Percentiles rank a stretch among this genome's conserved stretches.
Evolutionary conservation across 2,888 invertebrate genomes (phyloP).

Genomic region (Beris chalybata): DNA sequence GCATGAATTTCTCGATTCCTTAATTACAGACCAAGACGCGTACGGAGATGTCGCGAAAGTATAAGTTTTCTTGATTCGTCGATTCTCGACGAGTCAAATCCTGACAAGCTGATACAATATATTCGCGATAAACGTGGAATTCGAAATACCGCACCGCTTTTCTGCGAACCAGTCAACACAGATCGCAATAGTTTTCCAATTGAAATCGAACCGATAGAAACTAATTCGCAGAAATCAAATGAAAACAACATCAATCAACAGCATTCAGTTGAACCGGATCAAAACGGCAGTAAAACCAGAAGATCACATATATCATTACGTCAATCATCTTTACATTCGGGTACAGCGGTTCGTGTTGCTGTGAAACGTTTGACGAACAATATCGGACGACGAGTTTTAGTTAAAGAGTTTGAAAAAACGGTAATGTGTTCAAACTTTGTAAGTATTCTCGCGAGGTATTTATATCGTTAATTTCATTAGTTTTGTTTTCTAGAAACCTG

Average conservation of each 20-base stretch:
- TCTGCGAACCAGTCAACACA: neutral
- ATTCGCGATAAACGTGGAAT: constrained; percentile 9
- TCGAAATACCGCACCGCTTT: constrained; percentile 7
- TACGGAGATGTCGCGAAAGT: constrained; percentile 1
- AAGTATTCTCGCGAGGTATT: constrained; percentile 2
- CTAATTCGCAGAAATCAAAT: too few relatives aligned
- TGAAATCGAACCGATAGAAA: neutral
- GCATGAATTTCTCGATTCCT: neutral
- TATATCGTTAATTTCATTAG: neutral
- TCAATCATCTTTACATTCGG: too few relatives aligned
- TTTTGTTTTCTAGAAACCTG: constrained; percentile 6
- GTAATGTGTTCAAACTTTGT: neutral
- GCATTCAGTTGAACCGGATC: neutral
- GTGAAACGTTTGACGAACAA: neutral
- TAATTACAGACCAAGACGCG: constrained; percentile 4
- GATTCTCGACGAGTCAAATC: constrained; percentile 14
- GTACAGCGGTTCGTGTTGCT: neutral
- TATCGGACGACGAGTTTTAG: constrained; percentile 11
- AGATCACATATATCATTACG: too few relatives aligned
- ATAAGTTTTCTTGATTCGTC: constrained; percentile 1
- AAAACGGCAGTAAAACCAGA: too few relatives aligned
- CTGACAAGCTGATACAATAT: constrained; percentile 14
- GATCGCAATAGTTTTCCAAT: constrained; percentile 21
- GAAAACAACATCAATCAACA: too few relatives aligned
- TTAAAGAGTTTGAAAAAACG: constrained; percentile 9